Conservation (phyloP, 2,888 invertebrate genomes). For the Morinoia aosen region DNA sequence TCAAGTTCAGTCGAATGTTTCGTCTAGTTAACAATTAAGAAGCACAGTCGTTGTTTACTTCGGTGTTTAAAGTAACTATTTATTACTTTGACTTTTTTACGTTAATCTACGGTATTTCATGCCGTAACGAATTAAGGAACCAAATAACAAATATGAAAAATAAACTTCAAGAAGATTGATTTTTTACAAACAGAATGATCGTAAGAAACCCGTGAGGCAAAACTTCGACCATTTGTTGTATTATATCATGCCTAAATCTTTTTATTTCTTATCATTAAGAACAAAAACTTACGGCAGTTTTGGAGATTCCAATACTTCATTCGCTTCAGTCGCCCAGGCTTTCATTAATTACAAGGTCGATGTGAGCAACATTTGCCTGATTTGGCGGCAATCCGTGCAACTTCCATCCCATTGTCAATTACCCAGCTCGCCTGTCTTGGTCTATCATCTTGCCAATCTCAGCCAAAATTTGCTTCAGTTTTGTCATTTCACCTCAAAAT, state of each 20-base stretch:
- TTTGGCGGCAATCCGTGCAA: background rate
- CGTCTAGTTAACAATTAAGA: too few species aligned
- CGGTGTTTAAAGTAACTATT: too few species aligned
- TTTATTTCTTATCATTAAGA: background rate
- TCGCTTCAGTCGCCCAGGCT: background rate
- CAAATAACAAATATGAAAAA: too few species aligned
- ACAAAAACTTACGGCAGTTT: background rate
- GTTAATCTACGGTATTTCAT: too few species aligned
- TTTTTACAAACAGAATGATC: background rate
- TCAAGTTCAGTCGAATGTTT: too few species aligned
- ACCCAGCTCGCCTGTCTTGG: constrained; percentile 37
- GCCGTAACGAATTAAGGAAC: too few species aligned
- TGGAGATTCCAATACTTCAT: background rate
- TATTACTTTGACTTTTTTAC: too few species aligned
- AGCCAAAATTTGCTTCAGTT: constrained; percentile 37
- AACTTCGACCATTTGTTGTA: background rate
- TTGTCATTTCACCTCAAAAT: constrained; percentile 43
- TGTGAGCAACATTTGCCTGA: background rate
- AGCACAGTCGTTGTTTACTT: too few species aligned
- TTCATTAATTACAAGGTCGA: constrained; percentile 36
- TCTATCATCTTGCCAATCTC: constrained; percentile 53
- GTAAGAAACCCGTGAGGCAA: background rate
- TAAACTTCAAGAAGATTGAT: too few species aligned
- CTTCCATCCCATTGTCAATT: constrained; percentile 48
- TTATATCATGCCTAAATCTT: background rate